Conservation (phyloP, 2,888 invertebrate species). For the Sinelater perroti region DNA sequence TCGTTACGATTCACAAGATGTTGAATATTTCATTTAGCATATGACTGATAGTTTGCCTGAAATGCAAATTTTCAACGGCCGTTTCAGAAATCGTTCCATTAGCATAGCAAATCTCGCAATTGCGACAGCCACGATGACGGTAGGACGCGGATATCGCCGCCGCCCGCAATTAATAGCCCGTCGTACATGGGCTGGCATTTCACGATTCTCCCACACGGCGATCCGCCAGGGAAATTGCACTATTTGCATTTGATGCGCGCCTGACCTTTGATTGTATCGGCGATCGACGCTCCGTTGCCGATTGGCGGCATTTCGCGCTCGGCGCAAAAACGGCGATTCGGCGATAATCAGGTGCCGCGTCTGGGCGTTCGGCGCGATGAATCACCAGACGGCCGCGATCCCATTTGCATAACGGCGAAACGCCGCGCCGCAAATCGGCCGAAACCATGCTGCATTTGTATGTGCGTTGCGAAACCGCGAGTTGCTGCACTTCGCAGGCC, state of each 20-base stretch:
- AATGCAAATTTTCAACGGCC: too few species aligned
- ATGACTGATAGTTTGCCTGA: too few species aligned
- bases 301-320: background rate
- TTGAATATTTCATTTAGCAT: too few species aligned
- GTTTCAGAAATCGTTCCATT: too few species aligned
- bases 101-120: too few species aligned
- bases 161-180: background rate
- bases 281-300: background rate
- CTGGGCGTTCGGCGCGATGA: background rate
- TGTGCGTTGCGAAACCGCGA: constrained; percentile 1
- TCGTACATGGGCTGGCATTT: background rate
- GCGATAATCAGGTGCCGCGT: background rate
- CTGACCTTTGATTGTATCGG: background rate
- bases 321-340: background rate
- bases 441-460: background rate
- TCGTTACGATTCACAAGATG: too few species aligned
- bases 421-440: background rate
- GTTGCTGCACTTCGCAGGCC: background rate
- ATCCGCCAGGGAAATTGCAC: background rate
- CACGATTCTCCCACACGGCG: background rate
- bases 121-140: too few species aligned
- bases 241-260: constrained; percentile 3
- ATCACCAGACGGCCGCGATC: background rate
- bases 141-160: too few species aligned
- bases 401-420: constrained; percentile 2